phyloP scores from a whole-genome alignment of 2,797 vertebrate species.

The Pipistrellus pipistrellus region DNA sequence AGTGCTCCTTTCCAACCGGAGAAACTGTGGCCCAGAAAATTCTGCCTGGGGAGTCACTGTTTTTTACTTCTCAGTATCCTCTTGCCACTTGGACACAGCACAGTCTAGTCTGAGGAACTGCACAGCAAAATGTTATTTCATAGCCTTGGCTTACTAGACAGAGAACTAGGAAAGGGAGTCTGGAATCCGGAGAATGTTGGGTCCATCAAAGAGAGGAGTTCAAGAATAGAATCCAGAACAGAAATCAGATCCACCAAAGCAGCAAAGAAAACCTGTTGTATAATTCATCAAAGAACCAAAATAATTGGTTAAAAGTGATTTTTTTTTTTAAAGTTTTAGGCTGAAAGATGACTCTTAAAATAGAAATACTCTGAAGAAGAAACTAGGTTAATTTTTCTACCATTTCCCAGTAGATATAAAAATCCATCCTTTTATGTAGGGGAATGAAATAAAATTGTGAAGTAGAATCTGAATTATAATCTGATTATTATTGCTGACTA shows the following conservation, averaged over 20 bases:
- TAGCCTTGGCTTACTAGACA: not conserved
- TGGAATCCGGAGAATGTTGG: not conserved
- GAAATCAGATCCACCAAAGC: not conserved
- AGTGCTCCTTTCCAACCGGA: not conserved
- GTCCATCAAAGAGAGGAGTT: not conserved
- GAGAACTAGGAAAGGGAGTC: not conserved
- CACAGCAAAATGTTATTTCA: not conserved
- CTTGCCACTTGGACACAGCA: not conserved
- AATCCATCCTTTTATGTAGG: not conserved
- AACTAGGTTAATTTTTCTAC: not conserved
- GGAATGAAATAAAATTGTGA: not conserved
- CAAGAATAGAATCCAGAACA: not conserved
- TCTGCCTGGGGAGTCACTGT: not conserved
- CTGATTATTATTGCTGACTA: not conserved
- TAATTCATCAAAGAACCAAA: not conserved
- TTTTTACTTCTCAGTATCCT: not conserved
- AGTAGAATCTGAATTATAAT: not conserved
- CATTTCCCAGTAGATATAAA: not conserved
- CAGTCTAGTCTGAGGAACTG: not conserved
- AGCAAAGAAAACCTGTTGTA: not conserved
- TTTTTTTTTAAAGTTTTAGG: not conserved
- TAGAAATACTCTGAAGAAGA: not conserved
- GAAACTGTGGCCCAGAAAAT: not conserved
- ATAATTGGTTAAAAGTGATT: not conserved
- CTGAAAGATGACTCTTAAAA: not conserved